Percentiles rank a stretch among this genome's conserved stretches.
Conservation (phyloP, 2,797 vertebrate species). For the Myotis myotis region DNA sequence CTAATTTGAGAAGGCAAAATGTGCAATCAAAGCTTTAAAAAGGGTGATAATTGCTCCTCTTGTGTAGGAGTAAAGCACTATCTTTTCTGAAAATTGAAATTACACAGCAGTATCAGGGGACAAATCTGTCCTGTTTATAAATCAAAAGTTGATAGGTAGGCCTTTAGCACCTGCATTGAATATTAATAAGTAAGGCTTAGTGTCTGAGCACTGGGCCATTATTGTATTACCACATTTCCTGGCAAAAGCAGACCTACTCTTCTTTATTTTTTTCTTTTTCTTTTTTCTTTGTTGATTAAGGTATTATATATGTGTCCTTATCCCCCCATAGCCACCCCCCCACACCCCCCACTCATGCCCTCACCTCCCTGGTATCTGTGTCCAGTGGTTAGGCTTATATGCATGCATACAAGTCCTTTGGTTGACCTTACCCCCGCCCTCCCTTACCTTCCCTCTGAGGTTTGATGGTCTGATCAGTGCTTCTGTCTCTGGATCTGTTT, state of each 20-base stretch:
- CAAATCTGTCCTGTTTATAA: constrained; percentile 50
- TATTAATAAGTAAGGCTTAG: constrained; percentile 23
- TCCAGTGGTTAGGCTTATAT: too few relatives aligned
- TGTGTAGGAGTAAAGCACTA: constrained; percentile 33
- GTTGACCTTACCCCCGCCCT: too few relatives aligned
- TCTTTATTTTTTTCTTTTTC: neutral
- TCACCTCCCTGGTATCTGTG: too few relatives aligned
- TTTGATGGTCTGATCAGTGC: too few relatives aligned
- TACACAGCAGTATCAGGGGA: neutral
- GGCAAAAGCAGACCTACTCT: neutral
- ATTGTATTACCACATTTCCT: constrained; percentile 10
- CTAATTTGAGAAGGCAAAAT: constrained; percentile 63
- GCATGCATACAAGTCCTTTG: too few relatives aligned
- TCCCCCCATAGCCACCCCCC: too few relatives aligned
- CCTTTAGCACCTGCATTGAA: constrained; percentile 31
- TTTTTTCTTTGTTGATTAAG: too few relatives aligned
- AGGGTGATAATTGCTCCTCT: constrained; percentile 68
- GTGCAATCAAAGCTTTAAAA: constrained; percentile 46
- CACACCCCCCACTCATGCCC: too few relatives aligned
- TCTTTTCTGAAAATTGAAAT: constrained; percentile 65
- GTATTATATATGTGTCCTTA: too few relatives aligned
- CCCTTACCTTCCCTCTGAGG: too few relatives aligned
- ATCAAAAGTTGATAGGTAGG: constrained; percentile 46
- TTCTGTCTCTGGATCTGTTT: too few relatives aligned
- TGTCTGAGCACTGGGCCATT: neutral